A percentile compares a stretch with the other conserved stretches of the same genome.
Conservation (phyloP, 1,140 invertebrate genomes). For the Brachionus manjavacas region DNA sequence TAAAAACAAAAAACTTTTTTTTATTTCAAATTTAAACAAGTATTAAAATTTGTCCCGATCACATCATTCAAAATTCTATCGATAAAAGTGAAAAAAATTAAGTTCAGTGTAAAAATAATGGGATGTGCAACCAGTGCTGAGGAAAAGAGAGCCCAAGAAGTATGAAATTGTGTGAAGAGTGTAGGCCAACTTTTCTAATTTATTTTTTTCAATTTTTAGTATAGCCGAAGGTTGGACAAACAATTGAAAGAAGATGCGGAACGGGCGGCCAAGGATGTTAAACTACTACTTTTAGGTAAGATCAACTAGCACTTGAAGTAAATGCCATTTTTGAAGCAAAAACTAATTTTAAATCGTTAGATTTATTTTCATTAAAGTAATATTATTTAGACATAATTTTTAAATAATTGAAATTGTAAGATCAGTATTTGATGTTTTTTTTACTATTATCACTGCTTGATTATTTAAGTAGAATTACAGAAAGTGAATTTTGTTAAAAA, state of each 20-base stretch:
- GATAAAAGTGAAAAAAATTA: slow-evolving; percentile 25
- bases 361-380: neutral
- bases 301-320: slow-evolving; percentile 6
- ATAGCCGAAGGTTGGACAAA: slow-evolving; percentile 96
- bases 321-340: neutral
- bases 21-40: neutral
- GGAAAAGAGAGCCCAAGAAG: slow-evolving; percentile 41
- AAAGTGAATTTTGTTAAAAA: neutral
- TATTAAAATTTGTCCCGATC: neutral
- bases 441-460: neutral
- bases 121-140: slow-evolving; percentile 43
- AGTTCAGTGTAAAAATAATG: slow-evolving; percentile 31
- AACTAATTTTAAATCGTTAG: neutral
- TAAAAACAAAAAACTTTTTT: neutral
- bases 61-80: slow-evolving; percentile 16
- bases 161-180: neutral
- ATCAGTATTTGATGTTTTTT: neutral
- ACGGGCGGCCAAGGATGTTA: slow-evolving; percentile 98
- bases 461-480: neutral
- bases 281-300: slow-evolving; percentile 89
- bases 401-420: neutral
- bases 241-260: slow-evolving; percentile 98
- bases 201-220: slow-evolving; percentile 56
- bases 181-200: neutral
- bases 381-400: neutral